A percentile compares a stretch with the other conserved stretches of the same genome.
phyloP scores from a whole-genome alignment of 2,113 vertebrate genomes.

The Dicaeum eximium region DNA sequence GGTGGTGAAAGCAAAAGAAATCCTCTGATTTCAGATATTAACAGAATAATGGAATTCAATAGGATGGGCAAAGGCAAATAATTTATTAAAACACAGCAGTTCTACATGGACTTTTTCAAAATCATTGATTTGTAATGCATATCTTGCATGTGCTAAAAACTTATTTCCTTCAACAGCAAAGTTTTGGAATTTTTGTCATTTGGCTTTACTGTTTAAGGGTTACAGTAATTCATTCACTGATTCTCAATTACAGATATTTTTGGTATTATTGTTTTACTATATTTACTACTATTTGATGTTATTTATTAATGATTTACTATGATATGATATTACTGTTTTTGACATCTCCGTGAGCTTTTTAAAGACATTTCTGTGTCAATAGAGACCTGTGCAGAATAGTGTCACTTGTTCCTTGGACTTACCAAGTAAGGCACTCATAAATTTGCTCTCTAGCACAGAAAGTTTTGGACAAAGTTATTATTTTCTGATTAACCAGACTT shows the following conservation, averaged over 20 bases:
- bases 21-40: neutral
- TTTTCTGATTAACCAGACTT: neutral
- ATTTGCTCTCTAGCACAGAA: neutral
- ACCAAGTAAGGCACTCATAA: neutral
- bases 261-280: neutral
- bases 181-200: neutral
- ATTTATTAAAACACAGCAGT: neutral
- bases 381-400: neutral
- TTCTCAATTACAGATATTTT: neutral
- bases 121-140: neutral
- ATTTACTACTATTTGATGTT: neutral
- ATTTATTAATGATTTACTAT: neutral
- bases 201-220: neutral
- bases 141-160: neutral
- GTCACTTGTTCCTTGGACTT: neutral
- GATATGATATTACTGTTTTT: neutral
- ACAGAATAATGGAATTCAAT: neutral
- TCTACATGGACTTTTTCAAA: neutral
- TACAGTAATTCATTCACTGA: neutral
- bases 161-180: neutral
- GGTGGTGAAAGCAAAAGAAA: neutral
- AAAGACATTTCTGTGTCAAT: neutral
- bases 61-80: neutral
- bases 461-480: neutral
- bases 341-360: neutral